A percentile compares a stretch with the other conserved stretches of the same genome.
Evolutionary conservation across 1,140 invertebrate genomes (phyloP).

Genomic region (Drosophila burlai): DNA sequence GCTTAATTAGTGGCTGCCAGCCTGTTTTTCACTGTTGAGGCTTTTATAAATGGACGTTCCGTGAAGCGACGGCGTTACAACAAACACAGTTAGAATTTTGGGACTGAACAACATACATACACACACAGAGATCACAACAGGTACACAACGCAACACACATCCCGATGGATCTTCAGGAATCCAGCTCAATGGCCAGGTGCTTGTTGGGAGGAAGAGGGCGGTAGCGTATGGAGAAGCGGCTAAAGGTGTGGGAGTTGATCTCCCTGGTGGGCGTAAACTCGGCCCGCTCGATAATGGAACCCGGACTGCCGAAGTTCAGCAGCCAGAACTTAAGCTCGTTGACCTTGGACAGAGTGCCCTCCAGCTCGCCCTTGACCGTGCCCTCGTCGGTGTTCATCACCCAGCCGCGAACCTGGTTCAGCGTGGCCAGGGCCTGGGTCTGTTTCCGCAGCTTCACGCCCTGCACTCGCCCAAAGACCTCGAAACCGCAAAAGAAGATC

Average conservation of each 20-base stretch:
- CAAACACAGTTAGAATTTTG: slow-evolving; percentile 23
- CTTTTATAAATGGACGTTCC: slow-evolving; percentile 54
- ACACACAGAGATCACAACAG: background rate
- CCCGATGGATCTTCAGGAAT: background rate
- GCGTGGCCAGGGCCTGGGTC: slow-evolving; percentile 87
- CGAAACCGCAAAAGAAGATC: slow-evolving; percentile 85
- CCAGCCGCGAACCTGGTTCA: slow-evolving; percentile 88
- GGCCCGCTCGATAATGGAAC: slow-evolving; percentile 87
- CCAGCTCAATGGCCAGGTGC: background rate
- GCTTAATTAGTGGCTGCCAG: slow-evolving; percentile 73
- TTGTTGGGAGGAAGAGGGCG: background rate
- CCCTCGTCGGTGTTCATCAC: slow-evolving; percentile 88
- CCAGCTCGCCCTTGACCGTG: slow-evolving; percentile 88
- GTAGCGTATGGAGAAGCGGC: slow-evolving; percentile 56
- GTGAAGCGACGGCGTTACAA: slow-evolving; percentile 3
- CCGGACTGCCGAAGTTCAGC: slow-evolving; percentile 87
- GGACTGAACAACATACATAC: background rate
- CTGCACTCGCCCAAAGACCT: slow-evolving; percentile 87
- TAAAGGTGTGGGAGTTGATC: slow-evolving; percentile 56
- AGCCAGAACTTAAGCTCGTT: slow-evolving; percentile 89
- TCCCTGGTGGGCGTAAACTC: slow-evolving; percentile 85
- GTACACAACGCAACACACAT: background rate
- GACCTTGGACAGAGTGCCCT: slow-evolving; percentile 87
- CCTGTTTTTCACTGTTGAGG: slow-evolving; percentile 38
- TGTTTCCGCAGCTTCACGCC: slow-evolving; percentile 87